Conservation (phyloP, 1,140 invertebrate genomes). For the Oscheius sp. region DNA sequence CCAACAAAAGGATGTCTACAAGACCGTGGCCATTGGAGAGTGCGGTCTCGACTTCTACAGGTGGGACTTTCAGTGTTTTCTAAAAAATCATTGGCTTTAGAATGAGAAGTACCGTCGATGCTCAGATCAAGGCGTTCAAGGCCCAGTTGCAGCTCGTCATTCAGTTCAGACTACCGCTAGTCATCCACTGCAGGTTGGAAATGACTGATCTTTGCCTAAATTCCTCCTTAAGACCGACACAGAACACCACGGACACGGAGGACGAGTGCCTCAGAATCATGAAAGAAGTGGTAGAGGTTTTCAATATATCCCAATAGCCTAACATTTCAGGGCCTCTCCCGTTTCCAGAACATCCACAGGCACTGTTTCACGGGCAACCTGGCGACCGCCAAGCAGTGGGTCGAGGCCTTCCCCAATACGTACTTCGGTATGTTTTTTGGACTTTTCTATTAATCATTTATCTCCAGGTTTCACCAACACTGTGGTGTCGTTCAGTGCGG, state of each 20-base stretch:
- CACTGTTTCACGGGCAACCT: conserved; percentile 13
- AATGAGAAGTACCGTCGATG: background rate
- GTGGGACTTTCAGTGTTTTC: background rate
- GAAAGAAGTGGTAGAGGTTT: conserved; percentile 11
- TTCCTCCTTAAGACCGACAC: no score
- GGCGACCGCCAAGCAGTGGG: background rate
- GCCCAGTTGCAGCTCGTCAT: background rate
- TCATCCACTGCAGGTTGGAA: conserved; percentile 5
- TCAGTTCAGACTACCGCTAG: background rate
- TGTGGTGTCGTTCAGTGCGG: background rate
- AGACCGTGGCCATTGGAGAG: background rate
- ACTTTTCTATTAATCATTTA: background rate
- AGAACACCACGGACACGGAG: no score
- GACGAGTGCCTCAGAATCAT: conserved; percentile 13
- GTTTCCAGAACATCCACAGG: conserved; percentile 7
- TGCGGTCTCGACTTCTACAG: background rate
- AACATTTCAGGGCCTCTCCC: no score
- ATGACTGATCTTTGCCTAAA: no score
- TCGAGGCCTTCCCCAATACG: conserved; percentile 10
- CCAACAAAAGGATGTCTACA: background rate
- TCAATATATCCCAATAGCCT: no score
- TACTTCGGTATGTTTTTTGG: conserved; percentile 11
- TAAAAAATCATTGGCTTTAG: background rate
- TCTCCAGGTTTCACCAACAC: conserved; percentile 1
- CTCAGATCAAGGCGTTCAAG: background rate